phyloP scores from a whole-genome alignment of 1,140 invertebrate genomes.

The Eriosoma lanigerum region DNA sequence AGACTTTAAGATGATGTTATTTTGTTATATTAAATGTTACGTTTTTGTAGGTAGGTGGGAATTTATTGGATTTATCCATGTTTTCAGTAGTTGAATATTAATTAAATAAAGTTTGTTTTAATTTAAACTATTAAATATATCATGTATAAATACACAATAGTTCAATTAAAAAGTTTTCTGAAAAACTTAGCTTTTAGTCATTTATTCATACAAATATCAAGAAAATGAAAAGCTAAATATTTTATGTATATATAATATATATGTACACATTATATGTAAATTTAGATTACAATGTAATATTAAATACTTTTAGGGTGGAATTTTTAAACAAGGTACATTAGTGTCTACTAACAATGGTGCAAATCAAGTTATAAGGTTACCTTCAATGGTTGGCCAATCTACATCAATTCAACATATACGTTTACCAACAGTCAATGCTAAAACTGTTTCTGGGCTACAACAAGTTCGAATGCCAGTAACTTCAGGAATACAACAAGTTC shows the following conservation, averaged over 20 bases:
- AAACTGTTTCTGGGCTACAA: conserved; percentile 21
- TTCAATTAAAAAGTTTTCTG: no score
- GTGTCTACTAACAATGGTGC: conserved; percentile 43
- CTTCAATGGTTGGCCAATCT: conserved; percentile 35
- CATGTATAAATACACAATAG: no score
- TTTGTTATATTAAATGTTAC: no score
- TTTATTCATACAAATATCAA: no score
- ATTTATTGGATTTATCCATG: no score
- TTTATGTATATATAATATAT: no score
- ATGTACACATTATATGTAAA: not conserved
- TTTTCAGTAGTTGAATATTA: no score
- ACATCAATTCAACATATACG: conserved; percentile 65
- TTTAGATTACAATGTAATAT: not conserved
- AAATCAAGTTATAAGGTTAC: conserved; percentile 35
- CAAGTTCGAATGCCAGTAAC: conserved; percentile 35
- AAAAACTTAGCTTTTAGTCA: no score
- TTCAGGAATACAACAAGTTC: conserved; percentile 44
- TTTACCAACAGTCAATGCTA: conserved; percentile 57
- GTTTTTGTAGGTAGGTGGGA: no score
- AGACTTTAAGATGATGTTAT: no score
- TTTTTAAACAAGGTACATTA: conserved; percentile 53
- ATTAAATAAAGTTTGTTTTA: no score
- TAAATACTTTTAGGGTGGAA: conserved; percentile 19
- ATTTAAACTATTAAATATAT: no score
- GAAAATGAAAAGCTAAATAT: not conserved